Evolutionary conservation across 1,140 invertebrate species (phyloP), one percentile per base, ranked within the genome.

Genomic region (Nasonia giraulti): DNA sequence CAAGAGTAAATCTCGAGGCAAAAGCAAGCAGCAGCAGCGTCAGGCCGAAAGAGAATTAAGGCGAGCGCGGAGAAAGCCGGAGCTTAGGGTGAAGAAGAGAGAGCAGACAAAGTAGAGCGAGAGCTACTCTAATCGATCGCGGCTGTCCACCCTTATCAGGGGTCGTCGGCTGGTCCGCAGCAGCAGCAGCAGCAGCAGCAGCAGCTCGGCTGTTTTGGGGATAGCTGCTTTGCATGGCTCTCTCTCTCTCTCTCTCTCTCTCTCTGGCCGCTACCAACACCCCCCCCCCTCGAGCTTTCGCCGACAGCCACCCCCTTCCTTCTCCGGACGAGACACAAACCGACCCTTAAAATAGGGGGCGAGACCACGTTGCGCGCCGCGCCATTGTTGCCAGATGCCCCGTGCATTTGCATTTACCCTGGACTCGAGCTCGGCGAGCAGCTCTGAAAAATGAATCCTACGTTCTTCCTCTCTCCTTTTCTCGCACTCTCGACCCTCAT

Each of bases 351-450:
- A 92, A 92, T 92, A 93, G 91, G 92, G 55, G 92, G 91, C 89
- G 91, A 93, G 91, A 92, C 89, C 91, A 90, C 90, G 66, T 74
- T 44, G 71, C 37, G 27, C 80, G 31, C 33, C 73, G 68, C 85
- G 92, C 92, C 92, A 93, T 93, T 93, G 92, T 93, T 93, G 92
- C 92, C 92, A 93, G 92, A 93, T 93, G 92, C 92, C 92, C 91
- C 89, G 89, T 88, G 89, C 92, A 93, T 93, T 93, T 93, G 91
- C 92, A 93, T 93, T 92, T 92, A 92, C 90, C 87, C 89, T 27
- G 50, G 84, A 74, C 17, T 62, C 12, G 5, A 27, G 33, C 33
- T 37, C 68, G 1, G 40, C 6, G 40, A 27, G 6, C 68, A 80
- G 83, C 76, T 81, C 80, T 88, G 85, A 88, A 87, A 88, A 88